Evolutionary conservation across 2,113 vertebrate genomes (phyloP).

Genomic region (Argyrosomus japonicus): DNA sequence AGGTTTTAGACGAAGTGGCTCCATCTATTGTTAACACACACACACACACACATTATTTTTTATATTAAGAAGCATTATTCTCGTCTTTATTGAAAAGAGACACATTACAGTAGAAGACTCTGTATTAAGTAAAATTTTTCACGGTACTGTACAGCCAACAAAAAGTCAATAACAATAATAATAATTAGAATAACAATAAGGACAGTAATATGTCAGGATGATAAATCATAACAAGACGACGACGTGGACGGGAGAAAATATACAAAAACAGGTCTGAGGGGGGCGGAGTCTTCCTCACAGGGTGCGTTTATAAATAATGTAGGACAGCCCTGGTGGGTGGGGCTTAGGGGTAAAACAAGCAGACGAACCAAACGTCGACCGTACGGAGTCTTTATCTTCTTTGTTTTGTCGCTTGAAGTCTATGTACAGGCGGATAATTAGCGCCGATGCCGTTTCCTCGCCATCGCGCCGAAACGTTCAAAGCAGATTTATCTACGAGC

Average conservation of each 20-base stretch:
- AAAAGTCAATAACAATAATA: constrained; percentile 76
- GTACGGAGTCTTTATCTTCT: constrained; percentile 27
- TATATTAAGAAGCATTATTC: constrained; percentile 84
- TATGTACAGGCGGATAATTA: constrained; percentile 83
- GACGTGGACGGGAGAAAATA: constrained; percentile 59
- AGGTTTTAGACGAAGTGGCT: too few species aligned
- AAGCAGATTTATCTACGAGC: constrained; percentile 4
- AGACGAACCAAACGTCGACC: constrained; percentile 53
- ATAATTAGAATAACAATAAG: constrained; percentile 74
- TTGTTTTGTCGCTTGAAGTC: constrained; percentile 59
- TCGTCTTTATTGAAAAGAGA: constrained; percentile 97
- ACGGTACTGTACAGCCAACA: constrained; percentile 93
- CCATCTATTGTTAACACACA: too few species aligned
- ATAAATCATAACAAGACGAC: constrained; percentile 62
- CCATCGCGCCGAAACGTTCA: not conserved
- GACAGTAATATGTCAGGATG: constrained; percentile 81
- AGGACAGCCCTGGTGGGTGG: constrained; percentile 59
- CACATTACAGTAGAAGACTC: constrained; percentile 88
- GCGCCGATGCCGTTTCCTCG: not conserved
- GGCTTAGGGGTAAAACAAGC: constrained; percentile 84
- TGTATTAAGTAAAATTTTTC: constrained; percentile 87
- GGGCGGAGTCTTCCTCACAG: constrained; percentile 73
- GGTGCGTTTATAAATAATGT: constrained; percentile 91
- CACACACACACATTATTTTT: too few species aligned
- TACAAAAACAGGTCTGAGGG: constrained; percentile 70